Base-by-base conservation (phyloP, 2,888 invertebrate species). In the Campopleginae sp. region DNA sequence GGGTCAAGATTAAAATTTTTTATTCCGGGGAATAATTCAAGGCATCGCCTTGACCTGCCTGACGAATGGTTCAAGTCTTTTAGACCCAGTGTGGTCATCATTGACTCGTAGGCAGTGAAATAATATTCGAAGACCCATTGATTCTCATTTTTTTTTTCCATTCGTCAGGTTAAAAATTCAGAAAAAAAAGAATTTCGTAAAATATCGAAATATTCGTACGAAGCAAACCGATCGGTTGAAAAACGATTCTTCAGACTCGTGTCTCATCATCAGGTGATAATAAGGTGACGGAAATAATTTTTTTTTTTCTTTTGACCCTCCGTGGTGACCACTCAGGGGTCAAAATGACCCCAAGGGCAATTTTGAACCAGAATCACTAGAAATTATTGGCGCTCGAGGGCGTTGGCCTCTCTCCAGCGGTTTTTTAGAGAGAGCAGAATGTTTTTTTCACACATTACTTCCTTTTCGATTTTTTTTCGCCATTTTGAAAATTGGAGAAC, bases 211-310 rank as follows among this genome's bases (percentile, higher is more conserved):
- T 74, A 65, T 82, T 79, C 46, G n/a, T 12, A 74, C 10, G 10
- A 27, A 1, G 6, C 8, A n/a, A 54, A 61, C 19, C 19, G 23
- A 23, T 51, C 72, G 31, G 12, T 84, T 54, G 78, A 83, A 31
- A 63, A 71, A 38, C 78, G 82, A 27, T 31, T 88, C 0, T 44
- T 68, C 2, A 54, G 38, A 2, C 68, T 78, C 27, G 76, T 88
- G 12, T 23, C 65, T 27, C 87, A 88, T 71, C 88, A 88, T 82
- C 85, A 85, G 58, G 19, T 86, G 17, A 80, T 87, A 7, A 76
- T 86, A 27, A 85, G 85, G 88, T 88, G 76, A 80, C n/a, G 6
- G 65, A 48, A 38, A 33, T 70, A 23, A 46, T 7, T 23, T 27
- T 31, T 23, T 38, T 38, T 38, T 7, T 38, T 8, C n/a, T n/a